Percentiles rank a stretch among this genome's conserved stretches.
These are phyloP conservation scores for Alces alces DNA, from an alignment of 2,113 vertebrate species.

Conservation along the genomic window DNA sequence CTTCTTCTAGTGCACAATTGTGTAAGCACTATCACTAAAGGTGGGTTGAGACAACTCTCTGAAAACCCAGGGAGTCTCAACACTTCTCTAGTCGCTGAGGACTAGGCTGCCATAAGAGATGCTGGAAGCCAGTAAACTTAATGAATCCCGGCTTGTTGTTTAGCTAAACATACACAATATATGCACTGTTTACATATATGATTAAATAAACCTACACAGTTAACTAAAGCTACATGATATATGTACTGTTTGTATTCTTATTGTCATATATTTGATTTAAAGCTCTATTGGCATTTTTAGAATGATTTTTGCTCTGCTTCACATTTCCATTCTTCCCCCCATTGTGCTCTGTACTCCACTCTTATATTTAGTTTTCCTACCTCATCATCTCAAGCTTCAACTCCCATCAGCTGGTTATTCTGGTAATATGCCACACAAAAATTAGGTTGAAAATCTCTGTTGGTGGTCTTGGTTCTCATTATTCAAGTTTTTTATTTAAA, in stretches of 20 bases:
- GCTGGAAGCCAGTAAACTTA: background rate
- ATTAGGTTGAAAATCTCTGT: background rate
- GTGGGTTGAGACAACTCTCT: background rate
- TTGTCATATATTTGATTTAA: background rate
- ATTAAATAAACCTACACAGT: background rate
- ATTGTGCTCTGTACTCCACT: background rate
- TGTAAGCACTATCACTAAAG: background rate
- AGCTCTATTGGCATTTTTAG: background rate
- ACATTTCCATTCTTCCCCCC: background rate
- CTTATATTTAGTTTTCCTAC: background rate
- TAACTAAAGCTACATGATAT: background rate
- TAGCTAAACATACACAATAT: background rate
- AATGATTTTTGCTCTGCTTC: background rate
- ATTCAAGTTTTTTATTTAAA: background rate
- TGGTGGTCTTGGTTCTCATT: background rate
- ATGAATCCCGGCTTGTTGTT: background rate
- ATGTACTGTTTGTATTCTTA: background rate
- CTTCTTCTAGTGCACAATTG: background rate
- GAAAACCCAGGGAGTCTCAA: background rate
- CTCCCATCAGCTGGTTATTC: background rate
- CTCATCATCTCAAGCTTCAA: background rate
- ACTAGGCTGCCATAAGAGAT: background rate
- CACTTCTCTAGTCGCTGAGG: background rate
- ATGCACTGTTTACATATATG: background rate
- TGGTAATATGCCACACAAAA: background rate